Evolutionary conservation across 2,797 vertebrate genomes (phyloP).

Genomic region (Remorina albescens): DNA sequence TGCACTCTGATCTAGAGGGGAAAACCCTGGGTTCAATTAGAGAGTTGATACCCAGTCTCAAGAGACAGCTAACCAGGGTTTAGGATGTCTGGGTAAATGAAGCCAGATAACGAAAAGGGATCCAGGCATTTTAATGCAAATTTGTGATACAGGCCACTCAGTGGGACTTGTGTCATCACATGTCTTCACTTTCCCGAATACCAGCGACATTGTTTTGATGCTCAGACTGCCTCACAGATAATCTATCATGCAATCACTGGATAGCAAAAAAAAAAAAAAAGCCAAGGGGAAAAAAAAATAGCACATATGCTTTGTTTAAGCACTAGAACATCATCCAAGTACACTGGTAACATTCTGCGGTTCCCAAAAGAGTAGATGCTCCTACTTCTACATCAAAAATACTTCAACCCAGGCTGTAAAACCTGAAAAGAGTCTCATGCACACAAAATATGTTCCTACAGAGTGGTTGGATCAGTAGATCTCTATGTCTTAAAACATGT

Average conservation of each 20-base stretch:
- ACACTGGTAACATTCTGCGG: not conserved
- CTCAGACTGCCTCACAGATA: not conserved
- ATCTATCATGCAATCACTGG: not conserved
- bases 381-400: conserved; percentile 81
- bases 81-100: too few relatives aligned
- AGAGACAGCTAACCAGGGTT: too few relatives aligned
- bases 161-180: conserved; percentile 77
- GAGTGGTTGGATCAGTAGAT: too few relatives aligned
- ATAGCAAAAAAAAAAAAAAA: not conserved
- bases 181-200: conserved; percentile 87
- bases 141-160: too few relatives aligned
- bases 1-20: too few relatives aligned
- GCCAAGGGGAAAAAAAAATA: conserved; percentile 16
- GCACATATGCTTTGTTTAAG: not conserved
- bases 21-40: too few relatives aligned
- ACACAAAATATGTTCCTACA: too few relatives aligned
- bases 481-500: conserved; percentile 7
- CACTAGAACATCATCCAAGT: too few relatives aligned
- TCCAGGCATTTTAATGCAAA: too few relatives aligned
- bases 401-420: conserved; percentile 38
- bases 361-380: conserved; percentile 27
- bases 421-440: conserved; percentile 10
- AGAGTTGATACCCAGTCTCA: too few relatives aligned
- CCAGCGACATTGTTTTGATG: conserved; percentile 77
- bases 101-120: too few relatives aligned